Percentiles rank a stretch among this genome's conserved stretches.
Evolutionary conservation across 37 sponge, comb jelly and placozoan species (phyloP).

Genomic region (Theonella swinhoei): DNA sequence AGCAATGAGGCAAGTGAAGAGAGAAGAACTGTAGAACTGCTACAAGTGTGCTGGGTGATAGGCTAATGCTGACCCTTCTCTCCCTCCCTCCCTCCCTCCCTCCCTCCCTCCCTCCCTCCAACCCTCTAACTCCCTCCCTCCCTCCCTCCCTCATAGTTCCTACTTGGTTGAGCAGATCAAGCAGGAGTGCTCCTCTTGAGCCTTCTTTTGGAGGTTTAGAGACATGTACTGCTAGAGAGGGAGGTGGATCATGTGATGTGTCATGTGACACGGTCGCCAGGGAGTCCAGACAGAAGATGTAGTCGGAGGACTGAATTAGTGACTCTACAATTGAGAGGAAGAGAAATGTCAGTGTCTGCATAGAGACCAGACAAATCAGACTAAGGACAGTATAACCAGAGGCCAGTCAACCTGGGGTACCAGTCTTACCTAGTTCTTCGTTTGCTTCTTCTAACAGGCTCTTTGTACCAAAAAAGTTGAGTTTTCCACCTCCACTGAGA

Average conservation of each 20-base stretch:
- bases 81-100: too few species aligned
- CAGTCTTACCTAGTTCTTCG: conserved; percentile 51
- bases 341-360: neutral
- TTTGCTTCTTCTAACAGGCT: conserved; percentile 70
- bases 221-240: conserved; percentile 61
- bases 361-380: too few species aligned
- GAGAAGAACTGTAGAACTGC: neutral
- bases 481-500: conserved; percentile 82
- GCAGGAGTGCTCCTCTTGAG: conserved; percentile 36
- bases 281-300: conserved; percentile 87
- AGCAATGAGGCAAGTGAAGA: neutral
- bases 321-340: conserved; percentile 7
- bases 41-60: too few species aligned
- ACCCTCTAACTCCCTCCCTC: too few species aligned
- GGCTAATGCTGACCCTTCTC: too few species aligned
- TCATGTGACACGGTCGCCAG: conserved; percentile 33
- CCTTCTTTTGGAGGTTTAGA: conserved; percentile 91
- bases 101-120: too few species aligned
- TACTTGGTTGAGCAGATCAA: conserved; percentile 53
- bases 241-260: neutral
- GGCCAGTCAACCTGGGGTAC: too few species aligned
- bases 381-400: neutral
- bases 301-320: conserved; percentile 69
- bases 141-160: too few species aligned
- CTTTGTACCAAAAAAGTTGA: conserved; percentile 92